Evolutionary conservation across 2,113 vertebrate species (phyloP), one percentile per base, ranked within the genome.

Genomic region (Oenanthe melanoleuca): DNA sequence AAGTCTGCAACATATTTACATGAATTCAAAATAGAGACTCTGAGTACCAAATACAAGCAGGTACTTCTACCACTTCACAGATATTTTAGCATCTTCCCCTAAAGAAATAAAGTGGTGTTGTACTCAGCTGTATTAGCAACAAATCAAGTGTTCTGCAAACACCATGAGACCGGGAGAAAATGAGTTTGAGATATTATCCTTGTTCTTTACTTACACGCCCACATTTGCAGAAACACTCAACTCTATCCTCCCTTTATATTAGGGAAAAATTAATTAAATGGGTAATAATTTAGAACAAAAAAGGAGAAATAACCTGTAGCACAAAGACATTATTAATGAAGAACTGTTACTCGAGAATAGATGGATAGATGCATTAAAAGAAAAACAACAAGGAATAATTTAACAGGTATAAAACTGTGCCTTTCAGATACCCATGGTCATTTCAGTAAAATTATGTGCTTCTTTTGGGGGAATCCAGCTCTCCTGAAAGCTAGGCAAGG

Each of bases 181-280:
- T 63, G 66, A 91, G 70, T 78, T 73, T 88, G 84, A 94, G 87
- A 83, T 49, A 92, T 92, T 86, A 91, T 44, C 52, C 38, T 50
- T 57, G 71, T 38, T 84, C 81, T 83, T 78, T 37, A 55, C 31
- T 63, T 60, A 61, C 25, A 90, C 45, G 1, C 52, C 82, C 53
- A 40, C 77, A 88, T 60, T 67, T 86, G 34, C 69, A 44, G 67
- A 80, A 93, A 92, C 75, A 71, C 22, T 92, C 86, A 74, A 37
- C 49, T 87, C 49, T 85, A 92, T 81, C 89, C 89, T 95, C 94
- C 92, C 80, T 69, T 84, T 89, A 57, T 87, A 92, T 93, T 84
- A 95, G 21, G 88, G 45, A 37, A 78, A 93, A 96, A 94, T 86
- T 94, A 96, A 94, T 96, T 95, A 80, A 94, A 93, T 74, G 63